Evolutionary conservation across 2,113 vertebrate species (phyloP).

Genomic region (Strix aluco): DNA sequence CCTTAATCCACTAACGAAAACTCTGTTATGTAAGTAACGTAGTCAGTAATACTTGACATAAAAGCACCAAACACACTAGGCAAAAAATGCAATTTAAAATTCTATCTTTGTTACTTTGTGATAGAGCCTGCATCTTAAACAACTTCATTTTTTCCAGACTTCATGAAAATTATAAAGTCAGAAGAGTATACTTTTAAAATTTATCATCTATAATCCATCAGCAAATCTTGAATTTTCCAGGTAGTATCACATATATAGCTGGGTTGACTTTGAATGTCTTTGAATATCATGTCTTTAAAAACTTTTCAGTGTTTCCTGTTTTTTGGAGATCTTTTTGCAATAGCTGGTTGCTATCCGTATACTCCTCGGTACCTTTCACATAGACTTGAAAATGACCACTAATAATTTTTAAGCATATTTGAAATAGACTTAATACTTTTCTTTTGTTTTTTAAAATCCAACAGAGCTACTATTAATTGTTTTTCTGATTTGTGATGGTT

Average conservation of each 20-base stretch:
- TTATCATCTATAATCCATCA: background rate
- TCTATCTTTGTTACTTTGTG: background rate
- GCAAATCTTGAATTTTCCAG: background rate
- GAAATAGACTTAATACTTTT: background rate
- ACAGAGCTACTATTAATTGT: background rate
- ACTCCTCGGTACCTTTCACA: background rate
- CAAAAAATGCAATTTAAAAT: background rate
- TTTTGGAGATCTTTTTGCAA: background rate
- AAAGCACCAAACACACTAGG: background rate
- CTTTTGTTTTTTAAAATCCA: background rate
- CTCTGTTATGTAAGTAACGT: background rate
- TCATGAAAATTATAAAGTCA: background rate
- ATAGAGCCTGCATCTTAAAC: background rate
- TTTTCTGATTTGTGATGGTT: background rate
- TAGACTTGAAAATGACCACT: background rate
- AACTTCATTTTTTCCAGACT: background rate
- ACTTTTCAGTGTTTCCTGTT: background rate
- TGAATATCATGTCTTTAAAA: background rate
- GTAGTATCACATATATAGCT: background rate
- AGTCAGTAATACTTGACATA: background rate
- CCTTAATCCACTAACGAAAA: background rate
- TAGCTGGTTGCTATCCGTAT: background rate
- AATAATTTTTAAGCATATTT: background rate
- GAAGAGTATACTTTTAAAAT: background rate
- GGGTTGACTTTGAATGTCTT: background rate